phyloP scores from a whole-genome alignment of 2,888 invertebrate genomes.

The Cryptus viduatorius region DNA sequence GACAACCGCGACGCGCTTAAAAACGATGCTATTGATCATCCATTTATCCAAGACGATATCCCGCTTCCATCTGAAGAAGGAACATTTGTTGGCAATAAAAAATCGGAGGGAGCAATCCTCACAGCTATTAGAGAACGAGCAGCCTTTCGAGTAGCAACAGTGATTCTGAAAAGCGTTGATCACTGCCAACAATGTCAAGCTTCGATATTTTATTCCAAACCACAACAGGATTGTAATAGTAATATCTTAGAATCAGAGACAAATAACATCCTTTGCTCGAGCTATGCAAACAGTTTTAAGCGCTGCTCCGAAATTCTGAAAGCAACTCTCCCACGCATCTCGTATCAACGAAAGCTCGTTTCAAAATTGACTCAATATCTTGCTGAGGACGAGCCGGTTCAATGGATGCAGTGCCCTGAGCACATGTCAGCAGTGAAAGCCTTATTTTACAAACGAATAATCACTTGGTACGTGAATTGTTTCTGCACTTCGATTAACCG shows the following conservation, averaged over 20 bases:
- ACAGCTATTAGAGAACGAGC: neutral
- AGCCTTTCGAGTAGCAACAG: neutral
- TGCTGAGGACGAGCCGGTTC: neutral
- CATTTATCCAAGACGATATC: neutral
- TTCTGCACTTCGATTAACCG: too few species aligned
- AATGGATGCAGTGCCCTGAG: neutral
- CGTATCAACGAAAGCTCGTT: slow-evolving; percentile 9
- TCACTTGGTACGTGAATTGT: too few species aligned
- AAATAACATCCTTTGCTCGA: neutral
- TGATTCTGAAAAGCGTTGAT: neutral
- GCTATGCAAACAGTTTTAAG: neutral
- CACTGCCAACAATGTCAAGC: neutral
- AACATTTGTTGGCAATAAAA: neutral
- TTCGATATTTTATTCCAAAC: neutral
- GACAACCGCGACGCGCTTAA: neutral
- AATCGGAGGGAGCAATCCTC: neutral
- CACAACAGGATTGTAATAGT: neutral
- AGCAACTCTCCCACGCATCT: neutral
- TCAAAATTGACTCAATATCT: neutral
- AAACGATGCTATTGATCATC: neutral
- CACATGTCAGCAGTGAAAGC: neutral
- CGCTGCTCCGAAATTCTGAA: slow-evolving; percentile 6
- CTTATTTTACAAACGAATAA: too few species aligned
- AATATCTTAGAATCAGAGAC: neutral
- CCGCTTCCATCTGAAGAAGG: neutral